Base-by-base conservation (phyloP, 2,888 invertebrate species). In the Mimumesa dahlbomi region DNA sequence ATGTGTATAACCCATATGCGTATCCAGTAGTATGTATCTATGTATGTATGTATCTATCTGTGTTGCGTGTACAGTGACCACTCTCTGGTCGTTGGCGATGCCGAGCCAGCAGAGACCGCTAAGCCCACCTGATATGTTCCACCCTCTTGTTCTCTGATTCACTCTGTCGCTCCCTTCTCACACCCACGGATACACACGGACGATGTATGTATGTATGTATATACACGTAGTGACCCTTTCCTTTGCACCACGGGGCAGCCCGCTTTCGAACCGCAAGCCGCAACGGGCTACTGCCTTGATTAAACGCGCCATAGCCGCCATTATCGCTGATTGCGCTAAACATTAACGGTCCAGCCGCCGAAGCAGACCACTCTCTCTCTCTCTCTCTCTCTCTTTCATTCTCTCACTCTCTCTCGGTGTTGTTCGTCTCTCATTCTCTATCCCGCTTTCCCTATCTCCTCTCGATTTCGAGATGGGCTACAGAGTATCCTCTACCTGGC, bases 251-350 rank as follows among this genome's bases (percentile, higher is more conserved):
- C 59, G 66, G 79, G 75, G 75, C 71, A 81, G 85, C 80, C 82
- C 80, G 84, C 82, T 84, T 82, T 82, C 79, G 80, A 84, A 87
- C 89, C 89, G 83, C 89, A 89, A 88, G 85, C 89, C 89, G 83
- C 89, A 88, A 87, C 88, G 88, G 86, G 87, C 88, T 88, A 88
- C 88, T 88, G 88, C 88, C 88, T 89, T 89, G 89, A 89, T 89
- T 89, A 89, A 89, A 89, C 89, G 89, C 88, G 87, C 88, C 88
- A 86, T 88, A 88, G 88, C 88, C 89, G 87, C 88, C 88, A 89
- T 89, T 89, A 89, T 89, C 89, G 88, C 88, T 89, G 89, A 89
- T 89, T 89, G 88, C 89, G 88, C 88, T 88, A 88, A 89, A 89
- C 89, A 89, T 89, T 89, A 89, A 87, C 88, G 85, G 88, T 83